Evolutionary conservation across 2,888 invertebrate species (phyloP).

Genomic region (Melinopterus prodromus): DNA sequence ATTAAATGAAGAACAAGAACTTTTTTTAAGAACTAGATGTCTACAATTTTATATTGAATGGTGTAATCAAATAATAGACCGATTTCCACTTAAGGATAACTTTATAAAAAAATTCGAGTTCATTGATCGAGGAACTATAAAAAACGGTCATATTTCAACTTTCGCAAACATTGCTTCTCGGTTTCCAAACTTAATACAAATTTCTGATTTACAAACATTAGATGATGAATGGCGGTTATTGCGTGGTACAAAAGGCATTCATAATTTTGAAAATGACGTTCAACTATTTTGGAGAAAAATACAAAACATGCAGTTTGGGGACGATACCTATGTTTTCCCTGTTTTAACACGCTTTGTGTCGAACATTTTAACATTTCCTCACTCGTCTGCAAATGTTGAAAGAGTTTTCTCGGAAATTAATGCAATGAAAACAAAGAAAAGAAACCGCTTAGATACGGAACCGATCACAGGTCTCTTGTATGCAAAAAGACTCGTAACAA

Average conservation of each 20-base stretch:
- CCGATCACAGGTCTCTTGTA: background rate
- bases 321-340: background rate
- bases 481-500: background rate
- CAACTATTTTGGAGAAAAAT: background rate
- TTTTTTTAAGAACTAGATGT: conserved; percentile 13
- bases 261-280: background rate
- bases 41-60: conserved; percentile 10
- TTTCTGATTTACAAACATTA: background rate
- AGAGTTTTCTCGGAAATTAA: conserved; percentile 10
- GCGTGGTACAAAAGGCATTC: background rate
- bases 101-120: conserved; percentile 6
- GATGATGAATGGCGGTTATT: conserved; percentile 20
- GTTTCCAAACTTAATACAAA: conserved; percentile 6
- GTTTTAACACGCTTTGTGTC: background rate
- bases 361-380: conserved; percentile 8
- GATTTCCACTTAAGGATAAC: conserved; percentile 19
- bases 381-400: conserved; percentile 13
- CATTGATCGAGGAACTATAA: background rate
- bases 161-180: background rate
- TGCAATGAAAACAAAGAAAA: conserved; percentile 8
- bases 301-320: background rate
- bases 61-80: conserved; percentile 12
- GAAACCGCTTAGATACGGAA: background rate
- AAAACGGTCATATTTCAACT: background rate
- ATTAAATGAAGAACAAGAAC: conserved; percentile 6